Percentiles rank a stretch among this genome's conserved stretches.
These are phyloP conservation scores for Triplophysa yarkandensis DNA, from an alignment of 2,797 vertebrate genomes.

Conservation along the genomic window DNA sequence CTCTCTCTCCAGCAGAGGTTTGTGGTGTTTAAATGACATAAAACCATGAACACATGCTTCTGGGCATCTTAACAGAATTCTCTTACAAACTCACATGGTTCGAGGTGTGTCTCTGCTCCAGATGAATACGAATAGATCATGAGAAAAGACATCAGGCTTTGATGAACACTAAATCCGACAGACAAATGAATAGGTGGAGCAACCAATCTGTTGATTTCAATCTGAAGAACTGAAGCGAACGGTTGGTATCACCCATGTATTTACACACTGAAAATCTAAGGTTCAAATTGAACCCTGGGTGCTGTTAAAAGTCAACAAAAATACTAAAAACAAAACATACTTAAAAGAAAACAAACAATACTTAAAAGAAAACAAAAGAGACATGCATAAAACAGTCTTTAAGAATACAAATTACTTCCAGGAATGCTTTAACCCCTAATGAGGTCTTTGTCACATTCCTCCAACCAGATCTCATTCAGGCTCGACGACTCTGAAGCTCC, in stretches of 20 bases:
- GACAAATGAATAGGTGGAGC: neutral
- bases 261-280: too few relatives aligned
- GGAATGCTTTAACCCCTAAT: too few relatives aligned
- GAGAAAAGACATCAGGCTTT: neutral
- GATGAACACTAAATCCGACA: neutral
- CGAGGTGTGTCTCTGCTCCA: neutral
- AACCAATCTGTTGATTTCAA: neutral
- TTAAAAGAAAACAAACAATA: too few relatives aligned
- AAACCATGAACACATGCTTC: neutral
- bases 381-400: too few relatives aligned
- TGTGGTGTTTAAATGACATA: constrained; percentile 40
- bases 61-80: neutral
- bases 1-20: neutral
- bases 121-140: neutral
- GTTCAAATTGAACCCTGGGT: too few relatives aligned
- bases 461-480: neutral
- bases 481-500: neutral
- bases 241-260: neutral
- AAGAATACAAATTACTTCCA: too few relatives aligned
- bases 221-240: neutral
- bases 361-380: too few relatives aligned
- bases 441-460: too few relatives aligned
- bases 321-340: too few relatives aligned
- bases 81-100: neutral
- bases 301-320: too few relatives aligned